A percentile compares a stretch with the other conserved stretches of the same genome.
These are phyloP conservation scores for Phrixothrix hirtus DNA, from an alignment of 2,888 invertebrate genomes.

Conservation along the genomic window DNA sequence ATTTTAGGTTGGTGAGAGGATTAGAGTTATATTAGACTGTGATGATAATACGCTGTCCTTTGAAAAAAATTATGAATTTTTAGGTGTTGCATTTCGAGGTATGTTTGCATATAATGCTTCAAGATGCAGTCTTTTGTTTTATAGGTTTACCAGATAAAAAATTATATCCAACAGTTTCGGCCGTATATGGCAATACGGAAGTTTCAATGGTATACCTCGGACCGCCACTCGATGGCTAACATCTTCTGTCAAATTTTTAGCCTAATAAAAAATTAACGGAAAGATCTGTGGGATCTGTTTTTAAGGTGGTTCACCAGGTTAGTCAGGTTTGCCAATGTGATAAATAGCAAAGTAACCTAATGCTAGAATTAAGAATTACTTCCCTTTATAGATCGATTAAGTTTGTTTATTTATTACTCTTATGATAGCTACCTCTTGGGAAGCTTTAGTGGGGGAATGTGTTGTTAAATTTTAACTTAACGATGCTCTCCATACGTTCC, in stretches of 20 bases:
- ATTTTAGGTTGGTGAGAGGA: slow-evolving; percentile 95
- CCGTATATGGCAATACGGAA: slow-evolving; percentile 99
- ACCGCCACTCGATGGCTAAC: slow-evolving; percentile 93
- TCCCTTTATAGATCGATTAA: slow-evolving; percentile 8
- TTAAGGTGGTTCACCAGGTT: slow-evolving; percentile 43
- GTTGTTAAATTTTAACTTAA: too few relatives aligned
- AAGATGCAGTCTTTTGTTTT: too few relatives aligned
- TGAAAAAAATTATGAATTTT: slow-evolving; percentile 97
- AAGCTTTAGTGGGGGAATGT: too few relatives aligned
- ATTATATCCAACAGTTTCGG: slow-evolving; percentile 94
- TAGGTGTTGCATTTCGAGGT: slow-evolving; percentile 97
- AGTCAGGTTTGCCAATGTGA: slow-evolving; percentile 57
- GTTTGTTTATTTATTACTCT: neutral
- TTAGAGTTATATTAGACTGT: slow-evolving; percentile 96
- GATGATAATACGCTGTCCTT: slow-evolving; percentile 96
- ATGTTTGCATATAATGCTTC: slow-evolving; percentile 34
- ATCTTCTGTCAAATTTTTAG: slow-evolving; percentile 32
- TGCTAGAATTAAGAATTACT: slow-evolving; percentile 18
- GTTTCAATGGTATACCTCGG: slow-evolving; percentile 99
- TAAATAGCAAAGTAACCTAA: slow-evolving; percentile 37
- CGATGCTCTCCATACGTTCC: too few relatives aligned
- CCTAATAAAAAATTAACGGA: slow-evolving; percentile 20
- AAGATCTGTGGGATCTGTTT: slow-evolving; percentile 24
- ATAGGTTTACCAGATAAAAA: slow-evolving; percentile 88
- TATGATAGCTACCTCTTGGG: too few relatives aligned